phyloP scores from a whole-genome alignment of 2,888 invertebrate species.

The Caenorhabditis plicata region DNA sequence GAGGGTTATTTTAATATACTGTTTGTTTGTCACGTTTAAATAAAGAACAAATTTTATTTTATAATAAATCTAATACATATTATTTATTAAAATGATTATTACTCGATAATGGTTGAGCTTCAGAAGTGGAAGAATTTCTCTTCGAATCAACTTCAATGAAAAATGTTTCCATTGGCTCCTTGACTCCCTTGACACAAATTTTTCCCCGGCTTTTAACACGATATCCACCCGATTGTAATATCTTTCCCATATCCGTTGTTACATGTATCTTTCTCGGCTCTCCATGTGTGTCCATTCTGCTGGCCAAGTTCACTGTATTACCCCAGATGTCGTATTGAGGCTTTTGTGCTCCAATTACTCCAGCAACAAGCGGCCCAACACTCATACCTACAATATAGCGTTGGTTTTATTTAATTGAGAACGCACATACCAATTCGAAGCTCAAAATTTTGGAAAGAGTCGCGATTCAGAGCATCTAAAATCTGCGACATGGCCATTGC shows the following conservation, averaged over 20 bases:
- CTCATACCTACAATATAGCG: too few species aligned
- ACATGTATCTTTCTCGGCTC: slow-evolving; percentile 76
- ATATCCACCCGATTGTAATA: slow-evolving; percentile 83
- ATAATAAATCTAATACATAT: too few species aligned
- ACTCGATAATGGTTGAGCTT: too few species aligned
- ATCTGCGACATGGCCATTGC: slow-evolving; percentile 87
- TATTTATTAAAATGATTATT: too few species aligned
- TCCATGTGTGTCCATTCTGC: slow-evolving; percentile 94
- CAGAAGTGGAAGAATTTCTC: slow-evolving; percentile 47
- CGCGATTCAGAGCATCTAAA: slow-evolving; percentile 89
- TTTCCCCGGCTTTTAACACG: slow-evolving; percentile 86
- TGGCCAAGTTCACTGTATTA: slow-evolving; percentile 95
- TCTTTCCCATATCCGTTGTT: slow-evolving; percentile 80
- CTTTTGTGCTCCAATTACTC: slow-evolving; percentile 93
- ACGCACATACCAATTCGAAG: slow-evolving; percentile 86
- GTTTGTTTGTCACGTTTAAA: too few species aligned
- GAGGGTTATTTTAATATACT: too few species aligned
- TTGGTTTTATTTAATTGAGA: too few species aligned
- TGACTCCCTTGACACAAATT: slow-evolving; percentile 83
- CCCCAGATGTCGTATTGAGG: slow-evolving; percentile 99
- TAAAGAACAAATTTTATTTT: too few species aligned
- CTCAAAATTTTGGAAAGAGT: slow-evolving; percentile 93
- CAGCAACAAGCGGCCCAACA: slow-evolving; percentile 90
- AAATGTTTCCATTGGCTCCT: slow-evolving; percentile 61
- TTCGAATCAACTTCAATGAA: slow-evolving; percentile 57